A percentile compares a stretch with the other conserved stretches of the same genome.
phyloP scores from a whole-genome alignment of 2,797 vertebrate genomes.

The Vipera ursinii region DNA sequence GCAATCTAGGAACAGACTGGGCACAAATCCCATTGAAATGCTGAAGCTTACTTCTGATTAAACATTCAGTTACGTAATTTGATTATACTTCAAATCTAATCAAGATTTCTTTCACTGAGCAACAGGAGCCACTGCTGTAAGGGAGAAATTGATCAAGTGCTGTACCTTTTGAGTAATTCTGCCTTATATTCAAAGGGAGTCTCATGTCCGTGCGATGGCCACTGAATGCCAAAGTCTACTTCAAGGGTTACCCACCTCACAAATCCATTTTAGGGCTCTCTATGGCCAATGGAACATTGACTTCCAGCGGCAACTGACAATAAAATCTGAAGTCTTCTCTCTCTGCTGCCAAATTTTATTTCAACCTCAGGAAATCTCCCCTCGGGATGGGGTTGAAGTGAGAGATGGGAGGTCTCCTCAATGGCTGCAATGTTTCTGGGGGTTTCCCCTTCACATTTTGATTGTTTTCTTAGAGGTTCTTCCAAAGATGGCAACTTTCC shows the following conservation, averaged over 20 bases:
- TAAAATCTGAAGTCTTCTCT: not conserved
- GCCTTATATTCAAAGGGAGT: not conserved
- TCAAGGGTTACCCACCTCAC: not conserved
- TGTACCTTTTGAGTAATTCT: accelerated
- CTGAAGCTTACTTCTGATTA: not conserved
- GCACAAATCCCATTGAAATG: not conserved
- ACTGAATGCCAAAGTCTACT: not conserved
- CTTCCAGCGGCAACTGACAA: not conserved
- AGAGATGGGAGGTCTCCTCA: conserved; percentile 26
- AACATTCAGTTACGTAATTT: not conserved
- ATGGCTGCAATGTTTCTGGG: conserved; percentile 18
- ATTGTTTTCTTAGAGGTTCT: conserved; percentile 43
- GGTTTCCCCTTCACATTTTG: conserved; percentile 27
- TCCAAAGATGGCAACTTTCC: conserved; percentile 24
- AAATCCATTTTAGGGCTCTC: not conserved
- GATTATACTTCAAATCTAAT: not conserved
- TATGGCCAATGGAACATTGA: not conserved
- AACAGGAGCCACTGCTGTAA: not conserved
- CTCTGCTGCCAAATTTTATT: conserved; percentile 20
- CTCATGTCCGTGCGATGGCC: accelerated
- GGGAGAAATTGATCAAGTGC: accelerated
- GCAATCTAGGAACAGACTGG: not conserved
- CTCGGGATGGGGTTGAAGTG: not conserved
- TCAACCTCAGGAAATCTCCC: not conserved
- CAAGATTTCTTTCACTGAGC: not conserved